These are phyloP conservation scores for Xanthostigma xanthostigma DNA, from an alignment of 2,888 invertebrate species.

Conservation along the genomic window DNA sequence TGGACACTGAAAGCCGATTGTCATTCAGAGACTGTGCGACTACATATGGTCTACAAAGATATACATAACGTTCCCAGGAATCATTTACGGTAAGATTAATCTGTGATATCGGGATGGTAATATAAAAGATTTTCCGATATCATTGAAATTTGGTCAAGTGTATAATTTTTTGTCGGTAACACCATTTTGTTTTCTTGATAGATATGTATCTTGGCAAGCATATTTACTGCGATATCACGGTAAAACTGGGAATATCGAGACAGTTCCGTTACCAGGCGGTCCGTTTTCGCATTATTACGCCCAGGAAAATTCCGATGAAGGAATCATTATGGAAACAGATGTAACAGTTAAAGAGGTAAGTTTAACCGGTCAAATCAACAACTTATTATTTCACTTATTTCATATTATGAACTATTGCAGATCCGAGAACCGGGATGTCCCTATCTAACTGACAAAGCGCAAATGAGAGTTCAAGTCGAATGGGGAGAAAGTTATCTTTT, in stretches of 20 bases:
- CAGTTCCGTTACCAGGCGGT: slow-evolving; percentile 51
- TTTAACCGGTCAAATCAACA: neutral
- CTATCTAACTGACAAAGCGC: slow-evolving; percentile 55
- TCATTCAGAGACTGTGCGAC: slow-evolving; percentile 57
- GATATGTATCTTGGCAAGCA: slow-evolving; percentile 56
- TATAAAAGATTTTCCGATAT: no score
- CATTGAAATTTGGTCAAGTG: no score
- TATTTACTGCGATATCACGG: slow-evolving; percentile 42
- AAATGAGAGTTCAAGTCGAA: slow-evolving; percentile 60
- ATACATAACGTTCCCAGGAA: slow-evolving; percentile 65
- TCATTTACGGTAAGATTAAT: slow-evolving; percentile 38
- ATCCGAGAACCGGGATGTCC: slow-evolving; percentile 50
- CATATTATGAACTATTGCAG: slow-evolving; percentile 17
- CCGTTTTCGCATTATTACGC: slow-evolving; percentile 69
- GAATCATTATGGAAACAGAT: slow-evolving; percentile 67
- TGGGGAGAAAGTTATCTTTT: slow-evolving; percentile 71
- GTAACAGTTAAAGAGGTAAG: slow-evolving; percentile 55
- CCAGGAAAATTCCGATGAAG: slow-evolving; percentile 63
- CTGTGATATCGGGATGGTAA: no score
- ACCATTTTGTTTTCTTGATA: slow-evolving; percentile 10
- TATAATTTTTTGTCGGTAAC: neutral
- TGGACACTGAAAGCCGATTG: slow-evolving; percentile 66
- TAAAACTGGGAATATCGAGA: slow-evolving; percentile 41
- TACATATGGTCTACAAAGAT: slow-evolving; percentile 61
- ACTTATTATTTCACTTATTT: neutral